Percentiles rank a stretch among this genome's conserved stretches.
These are phyloP conservation scores for Gila orcuttii DNA, from an alignment of 2,113 vertebrate genomes.

Conservation along the genomic window DNA sequence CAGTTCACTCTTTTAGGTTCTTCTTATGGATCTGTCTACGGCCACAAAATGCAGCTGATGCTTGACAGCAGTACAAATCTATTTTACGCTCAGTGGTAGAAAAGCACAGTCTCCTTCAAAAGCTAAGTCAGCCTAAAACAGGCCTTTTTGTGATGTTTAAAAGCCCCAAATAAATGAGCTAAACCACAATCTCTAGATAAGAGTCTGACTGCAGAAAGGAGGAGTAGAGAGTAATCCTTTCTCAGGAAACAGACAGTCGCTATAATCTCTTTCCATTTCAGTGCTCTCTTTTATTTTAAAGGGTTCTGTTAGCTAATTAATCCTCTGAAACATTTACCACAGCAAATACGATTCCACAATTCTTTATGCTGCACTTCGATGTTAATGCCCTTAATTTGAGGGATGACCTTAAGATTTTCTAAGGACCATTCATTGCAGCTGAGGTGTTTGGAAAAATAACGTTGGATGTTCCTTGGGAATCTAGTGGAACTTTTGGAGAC, in stretches of 20 bases:
- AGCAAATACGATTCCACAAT: slow-evolving; percentile 57
- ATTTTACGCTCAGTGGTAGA: slow-evolving; percentile 45
- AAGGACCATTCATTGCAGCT: slow-evolving; percentile 50
- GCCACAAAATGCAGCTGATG: slow-evolving; percentile 14
- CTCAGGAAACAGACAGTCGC: slow-evolving; percentile 62
- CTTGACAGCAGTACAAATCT: slow-evolving; percentile 22
- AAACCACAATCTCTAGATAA: slow-evolving; percentile 69
- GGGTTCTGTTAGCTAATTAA: slow-evolving; percentile 65
- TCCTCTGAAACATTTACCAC: slow-evolving; percentile 65
- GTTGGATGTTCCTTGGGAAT: slow-evolving; percentile 9
- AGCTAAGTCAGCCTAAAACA: slow-evolving; percentile 64
- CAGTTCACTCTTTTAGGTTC: neutral
- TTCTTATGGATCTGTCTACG: neutral
- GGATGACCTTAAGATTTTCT: slow-evolving; percentile 39
- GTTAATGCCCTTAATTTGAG: slow-evolving; percentile 45
- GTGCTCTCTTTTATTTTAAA: slow-evolving; percentile 59
- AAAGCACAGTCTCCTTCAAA: slow-evolving; percentile 65
- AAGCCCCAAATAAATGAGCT: slow-evolving; percentile 69
- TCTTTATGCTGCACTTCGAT: slow-evolving; percentile 30
- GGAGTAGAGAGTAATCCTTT: slow-evolving; percentile 67
- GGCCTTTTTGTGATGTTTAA: slow-evolving; percentile 62
- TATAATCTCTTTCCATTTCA: slow-evolving; percentile 69
- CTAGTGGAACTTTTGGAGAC: neutral
- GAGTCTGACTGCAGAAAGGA: slow-evolving; percentile 54
- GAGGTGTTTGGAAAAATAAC: slow-evolving; percentile 28